Percentiles rank a stretch among this genome's conserved stretches.
Conservation (phyloP, 2,113 vertebrate genomes). For the Amblyornis subalaris region DNA sequence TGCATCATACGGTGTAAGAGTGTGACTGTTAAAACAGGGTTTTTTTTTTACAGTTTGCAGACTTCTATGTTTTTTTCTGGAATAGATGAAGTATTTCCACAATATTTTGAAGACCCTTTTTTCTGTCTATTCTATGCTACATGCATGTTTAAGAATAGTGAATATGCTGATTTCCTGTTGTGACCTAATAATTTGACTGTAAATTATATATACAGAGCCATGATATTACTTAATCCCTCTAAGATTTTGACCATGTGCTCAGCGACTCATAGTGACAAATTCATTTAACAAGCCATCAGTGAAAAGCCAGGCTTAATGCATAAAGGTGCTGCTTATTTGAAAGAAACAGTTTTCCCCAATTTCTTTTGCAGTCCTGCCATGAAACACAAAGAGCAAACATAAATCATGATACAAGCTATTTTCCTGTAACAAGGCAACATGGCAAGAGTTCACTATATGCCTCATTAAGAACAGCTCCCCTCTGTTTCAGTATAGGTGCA, state of each 20-base stretch:
- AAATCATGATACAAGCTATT: slow-evolving; percentile 30
- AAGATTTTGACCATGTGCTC: background rate
- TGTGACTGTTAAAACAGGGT: background rate
- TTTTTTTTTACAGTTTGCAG: background rate
- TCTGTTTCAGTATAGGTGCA: background rate
- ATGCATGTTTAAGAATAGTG: slow-evolving; percentile 4
- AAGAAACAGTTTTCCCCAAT: slow-evolving; percentile 41
- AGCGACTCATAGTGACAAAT: background rate
- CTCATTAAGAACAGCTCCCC: background rate
- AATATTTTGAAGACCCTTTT: slow-evolving; percentile 14
- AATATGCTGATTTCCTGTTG: slow-evolving; percentile 19
- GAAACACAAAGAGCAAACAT: slow-evolving; percentile 13
- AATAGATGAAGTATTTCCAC: background rate
- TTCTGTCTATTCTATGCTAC: slow-evolving; percentile 25
- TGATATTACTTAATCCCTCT: background rate
- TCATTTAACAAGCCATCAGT: background rate
- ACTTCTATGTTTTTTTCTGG: background rate
- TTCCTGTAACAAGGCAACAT: background rate
- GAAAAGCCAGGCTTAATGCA: background rate
- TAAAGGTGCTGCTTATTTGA: slow-evolving; percentile 3
- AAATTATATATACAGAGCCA: background rate
- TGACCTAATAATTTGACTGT: background rate
- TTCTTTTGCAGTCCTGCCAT: slow-evolving; percentile 49
- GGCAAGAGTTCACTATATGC: background rate
- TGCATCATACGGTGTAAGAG: background rate